Evolutionary conservation across 2,797 vertebrate genomes (phyloP).

Genomic region (Morelia viridis): DNA sequence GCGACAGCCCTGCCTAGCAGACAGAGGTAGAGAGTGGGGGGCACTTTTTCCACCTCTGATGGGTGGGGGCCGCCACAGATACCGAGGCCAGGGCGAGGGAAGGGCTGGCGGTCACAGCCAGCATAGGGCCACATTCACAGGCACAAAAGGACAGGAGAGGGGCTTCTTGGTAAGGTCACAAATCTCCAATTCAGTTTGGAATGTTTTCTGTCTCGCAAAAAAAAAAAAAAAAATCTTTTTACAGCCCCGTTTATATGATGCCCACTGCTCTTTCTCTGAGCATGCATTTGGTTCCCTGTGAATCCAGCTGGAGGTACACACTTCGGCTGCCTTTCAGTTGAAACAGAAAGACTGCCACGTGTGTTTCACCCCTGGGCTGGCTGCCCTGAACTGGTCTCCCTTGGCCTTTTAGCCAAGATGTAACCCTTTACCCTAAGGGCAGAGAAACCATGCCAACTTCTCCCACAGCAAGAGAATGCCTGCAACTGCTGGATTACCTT

Average conservation of each 20-base stretch:
- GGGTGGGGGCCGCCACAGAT: not conserved
- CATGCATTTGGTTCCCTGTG: constrained; percentile 40
- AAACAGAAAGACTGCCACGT: constrained; percentile 60
- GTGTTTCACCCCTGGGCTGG: constrained; percentile 53
- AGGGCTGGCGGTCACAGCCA: no score
- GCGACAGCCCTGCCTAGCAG: no score
- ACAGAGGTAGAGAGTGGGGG: not conserved
- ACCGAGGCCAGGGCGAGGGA: not conserved
- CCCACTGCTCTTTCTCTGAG: constrained; percentile 51
- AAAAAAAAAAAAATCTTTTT: not conserved
- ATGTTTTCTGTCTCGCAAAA: not conserved
- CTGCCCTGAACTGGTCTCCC: constrained; percentile 58
- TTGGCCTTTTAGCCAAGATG: constrained; percentile 49
- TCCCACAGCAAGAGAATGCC: no score
- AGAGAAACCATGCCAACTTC: constrained; percentile 27
- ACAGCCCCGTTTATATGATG: constrained; percentile 43
- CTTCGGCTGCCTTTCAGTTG: constrained; percentile 60
- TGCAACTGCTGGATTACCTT: no score
- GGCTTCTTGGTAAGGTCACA: not conserved
- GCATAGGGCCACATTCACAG: not conserved
- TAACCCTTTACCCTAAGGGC: constrained; percentile 60
- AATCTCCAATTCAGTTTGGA: not conserved
- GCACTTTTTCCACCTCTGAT: not conserved
- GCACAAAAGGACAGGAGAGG: not conserved
- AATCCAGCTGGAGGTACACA: constrained; percentile 54